phyloP scores from a whole-genome alignment of 2,113 vertebrate species.

The Hippopotamus amphibius region DNA sequence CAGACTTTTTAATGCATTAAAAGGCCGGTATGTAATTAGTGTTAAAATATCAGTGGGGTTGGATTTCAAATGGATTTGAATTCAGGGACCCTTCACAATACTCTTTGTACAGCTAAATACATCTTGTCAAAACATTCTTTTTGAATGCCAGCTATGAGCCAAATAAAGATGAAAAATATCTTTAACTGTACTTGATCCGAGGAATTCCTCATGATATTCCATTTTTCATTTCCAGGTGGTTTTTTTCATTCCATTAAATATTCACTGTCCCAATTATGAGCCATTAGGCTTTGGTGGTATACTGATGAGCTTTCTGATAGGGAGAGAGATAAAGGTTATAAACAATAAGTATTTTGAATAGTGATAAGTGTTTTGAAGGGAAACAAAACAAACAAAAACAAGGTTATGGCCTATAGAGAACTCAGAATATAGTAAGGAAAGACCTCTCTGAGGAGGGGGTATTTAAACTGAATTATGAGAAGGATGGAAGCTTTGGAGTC shows the following conservation, averaged over 20 bases:
- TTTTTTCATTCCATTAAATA: slow-evolving; percentile 46
- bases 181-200: slow-evolving; percentile 17
- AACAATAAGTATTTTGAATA: not conserved
- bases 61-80: slow-evolving; percentile 43
- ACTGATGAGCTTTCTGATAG: slow-evolving; percentile 31
- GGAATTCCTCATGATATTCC: not conserved
- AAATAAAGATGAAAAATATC: slow-evolving; percentile 41
- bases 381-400: slow-evolving; percentile 46
- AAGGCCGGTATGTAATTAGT: slow-evolving; percentile 91
- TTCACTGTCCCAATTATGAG: not conserved
- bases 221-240: slow-evolving; percentile 47
- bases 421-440: not conserved
- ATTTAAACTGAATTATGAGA: slow-evolving; percentile 33
- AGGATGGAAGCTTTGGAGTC: not conserved
- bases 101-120: not conserved
- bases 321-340: not conserved
- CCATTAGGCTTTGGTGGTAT: not conserved
- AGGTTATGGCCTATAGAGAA: not conserved
- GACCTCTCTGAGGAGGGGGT: not conserved
- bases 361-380: slow-evolving; percentile 47
- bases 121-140: slow-evolving; percentile 27
- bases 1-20: slow-evolving; percentile 96
- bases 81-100: not conserved
- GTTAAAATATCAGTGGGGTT: slow-evolving; percentile 20
- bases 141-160: not conserved